Evolutionary conservation across 30 jellyfish, hydroid and myxozoan species (phyloP).

Genomic region (Pelagia noctiluca): DNA sequence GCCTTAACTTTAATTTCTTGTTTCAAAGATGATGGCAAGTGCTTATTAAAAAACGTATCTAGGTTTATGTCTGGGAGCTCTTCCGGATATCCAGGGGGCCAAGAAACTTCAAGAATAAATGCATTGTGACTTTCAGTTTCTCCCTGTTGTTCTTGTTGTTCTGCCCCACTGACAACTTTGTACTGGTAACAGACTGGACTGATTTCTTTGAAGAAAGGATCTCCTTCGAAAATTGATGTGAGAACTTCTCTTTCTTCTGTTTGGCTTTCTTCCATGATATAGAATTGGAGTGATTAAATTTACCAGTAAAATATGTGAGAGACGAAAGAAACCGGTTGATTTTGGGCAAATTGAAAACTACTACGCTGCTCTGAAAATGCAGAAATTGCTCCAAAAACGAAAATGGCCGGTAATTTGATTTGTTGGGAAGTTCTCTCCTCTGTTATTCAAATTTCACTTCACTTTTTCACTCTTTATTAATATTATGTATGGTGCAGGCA

Average conservation of each 20-base stretch:
- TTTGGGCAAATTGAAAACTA: too few species aligned
- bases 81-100: constrained; percentile 91
- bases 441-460: too few species aligned
- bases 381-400: too few species aligned
- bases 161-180: constrained; percentile 29
- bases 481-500: too few species aligned
- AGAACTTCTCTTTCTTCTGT: constrained; percentile 93
- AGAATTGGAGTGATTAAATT: background rate
- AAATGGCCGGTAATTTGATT: too few species aligned
- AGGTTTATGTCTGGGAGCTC: constrained; percentile 74
- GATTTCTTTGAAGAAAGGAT: constrained; percentile 71
- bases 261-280: constrained; percentile 68
- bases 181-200: constrained; percentile 83
- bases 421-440: too few species aligned
- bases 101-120: constrained; percentile 79
- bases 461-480: too few species aligned
- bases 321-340: too few species aligned
- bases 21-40: constrained; percentile 74
- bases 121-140: constrained; percentile 62
- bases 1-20: constrained; percentile 58
- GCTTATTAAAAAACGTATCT: constrained; percentile 84
- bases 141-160: constrained; percentile 79
- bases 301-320: background rate
- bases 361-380: too few species aligned
- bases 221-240: constrained; percentile 91